phyloP scores from a whole-genome alignment of 2,113 vertebrate species.

The Peromyscus maniculatus region DNA sequence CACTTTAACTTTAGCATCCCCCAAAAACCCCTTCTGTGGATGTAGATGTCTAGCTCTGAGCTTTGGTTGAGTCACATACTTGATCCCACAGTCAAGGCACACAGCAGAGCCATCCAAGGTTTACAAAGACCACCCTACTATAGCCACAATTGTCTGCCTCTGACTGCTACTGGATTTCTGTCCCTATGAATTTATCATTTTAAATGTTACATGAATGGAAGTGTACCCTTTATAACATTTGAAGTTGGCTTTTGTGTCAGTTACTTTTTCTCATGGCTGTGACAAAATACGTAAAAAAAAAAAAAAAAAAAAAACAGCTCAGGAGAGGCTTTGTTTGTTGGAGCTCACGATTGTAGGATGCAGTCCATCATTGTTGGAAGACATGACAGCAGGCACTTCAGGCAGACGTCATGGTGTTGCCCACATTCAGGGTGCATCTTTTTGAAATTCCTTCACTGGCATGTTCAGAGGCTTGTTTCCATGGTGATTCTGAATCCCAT shows the following conservation, averaged over 20 bases:
- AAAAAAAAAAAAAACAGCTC: background rate
- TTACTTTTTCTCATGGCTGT: background rate
- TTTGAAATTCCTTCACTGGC: background rate
- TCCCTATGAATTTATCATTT: background rate
- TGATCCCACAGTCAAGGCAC: background rate
- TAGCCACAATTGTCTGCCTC: background rate
- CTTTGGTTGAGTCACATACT: background rate
- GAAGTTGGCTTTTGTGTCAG: background rate
- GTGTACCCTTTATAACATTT: background rate
- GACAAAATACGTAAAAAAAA: background rate
- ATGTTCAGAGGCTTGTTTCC: background rate
- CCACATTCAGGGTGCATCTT: background rate
- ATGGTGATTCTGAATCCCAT: background rate
- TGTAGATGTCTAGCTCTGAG: background rate
- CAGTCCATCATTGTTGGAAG: background rate
- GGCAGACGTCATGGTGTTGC: background rate
- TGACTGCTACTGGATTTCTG: too few relatives aligned
- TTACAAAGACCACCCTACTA: background rate
- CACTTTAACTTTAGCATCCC: background rate
- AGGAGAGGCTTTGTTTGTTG: too few relatives aligned
- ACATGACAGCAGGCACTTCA: background rate
- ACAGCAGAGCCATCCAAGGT: background rate
- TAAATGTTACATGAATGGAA: background rate
- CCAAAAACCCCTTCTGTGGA: accelerated
- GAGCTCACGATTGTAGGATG: background rate